A percentile compares a stretch with the other conserved stretches of the same genome.
These are phyloP conservation scores for Pantherophis alleghaniensis DNA, from an alignment of 2,797 vertebrate species.

Conservation along the genomic window DNA sequence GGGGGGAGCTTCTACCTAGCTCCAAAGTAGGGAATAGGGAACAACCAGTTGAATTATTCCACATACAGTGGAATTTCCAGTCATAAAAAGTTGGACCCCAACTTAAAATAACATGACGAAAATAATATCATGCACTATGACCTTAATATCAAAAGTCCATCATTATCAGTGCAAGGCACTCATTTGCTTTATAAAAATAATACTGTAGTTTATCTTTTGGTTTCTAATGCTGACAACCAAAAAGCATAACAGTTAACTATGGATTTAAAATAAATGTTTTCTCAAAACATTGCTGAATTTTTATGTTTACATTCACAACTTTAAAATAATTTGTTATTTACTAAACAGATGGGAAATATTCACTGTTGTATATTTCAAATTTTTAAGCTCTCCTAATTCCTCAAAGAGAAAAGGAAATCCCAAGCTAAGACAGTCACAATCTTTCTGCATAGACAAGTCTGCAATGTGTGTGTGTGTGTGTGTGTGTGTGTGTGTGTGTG, in stretches of 20 bases:
- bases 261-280: conserved; percentile 20
- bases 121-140: background rate
- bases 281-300: background rate
- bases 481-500: too few species aligned
- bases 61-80: background rate
- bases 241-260: conserved; percentile 2
- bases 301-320: conserved; percentile 26
- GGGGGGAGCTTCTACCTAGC: accelerated
- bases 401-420: background rate
- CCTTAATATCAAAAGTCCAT: accelerated
- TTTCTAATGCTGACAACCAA: conserved; percentile 16
- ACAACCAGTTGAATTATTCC: background rate
- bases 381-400: accelerated
- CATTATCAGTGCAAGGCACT: background rate
- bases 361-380: background rate
- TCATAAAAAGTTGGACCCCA: background rate
- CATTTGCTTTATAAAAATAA: conserved; percentile 29
- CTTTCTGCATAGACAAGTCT: background rate
- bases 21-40: background rate
- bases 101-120: background rate
- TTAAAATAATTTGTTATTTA: conserved; percentile 31
- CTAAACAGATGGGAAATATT: conserved; percentile 12
- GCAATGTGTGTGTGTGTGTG: too few species aligned
- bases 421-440: background rate
- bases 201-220: background rate